These are phyloP conservation scores for Jaculus jaculus DNA, from an alignment of 2,113 vertebrate genomes.

Conservation along the genomic window DNA sequence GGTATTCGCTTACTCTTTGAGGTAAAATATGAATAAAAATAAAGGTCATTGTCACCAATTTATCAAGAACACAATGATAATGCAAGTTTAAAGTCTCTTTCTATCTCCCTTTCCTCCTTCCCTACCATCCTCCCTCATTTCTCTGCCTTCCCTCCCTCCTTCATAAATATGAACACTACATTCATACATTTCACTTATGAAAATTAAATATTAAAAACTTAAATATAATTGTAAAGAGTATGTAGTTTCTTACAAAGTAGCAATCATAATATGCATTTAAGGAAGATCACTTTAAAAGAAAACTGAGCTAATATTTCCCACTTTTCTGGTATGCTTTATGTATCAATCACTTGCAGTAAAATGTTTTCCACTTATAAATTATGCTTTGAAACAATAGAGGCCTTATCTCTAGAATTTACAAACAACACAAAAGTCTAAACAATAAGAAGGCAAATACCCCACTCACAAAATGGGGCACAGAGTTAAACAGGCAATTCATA, in stretches of 20 bases:
- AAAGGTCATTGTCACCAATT: background rate
- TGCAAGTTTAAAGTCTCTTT: background rate
- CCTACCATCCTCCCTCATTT: background rate
- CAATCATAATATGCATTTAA: background rate
- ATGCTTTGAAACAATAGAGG: too few relatives aligned
- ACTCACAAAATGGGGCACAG: too few relatives aligned
- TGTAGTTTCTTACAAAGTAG: background rate
- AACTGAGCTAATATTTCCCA: background rate
- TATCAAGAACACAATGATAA: background rate
- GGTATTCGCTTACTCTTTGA: background rate
- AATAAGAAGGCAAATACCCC: too few relatives aligned
- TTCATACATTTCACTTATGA: background rate
- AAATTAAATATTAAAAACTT: background rate
- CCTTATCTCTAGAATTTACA: too few relatives aligned
- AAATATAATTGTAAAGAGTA: background rate
- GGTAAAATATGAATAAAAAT: background rate
- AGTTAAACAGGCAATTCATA: too few relatives aligned
- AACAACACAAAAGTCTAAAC: too few relatives aligned
- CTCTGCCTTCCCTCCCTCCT: background rate
- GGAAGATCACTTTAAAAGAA: background rate
- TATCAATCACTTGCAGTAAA: background rate
- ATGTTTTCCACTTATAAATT: background rate
- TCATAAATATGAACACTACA: background rate
- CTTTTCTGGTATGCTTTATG: background rate
- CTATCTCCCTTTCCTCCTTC: background rate